Evolutionary conservation across 2,113 vertebrate genomes (phyloP).

Genomic region (Hippocampus zosterae): DNA sequence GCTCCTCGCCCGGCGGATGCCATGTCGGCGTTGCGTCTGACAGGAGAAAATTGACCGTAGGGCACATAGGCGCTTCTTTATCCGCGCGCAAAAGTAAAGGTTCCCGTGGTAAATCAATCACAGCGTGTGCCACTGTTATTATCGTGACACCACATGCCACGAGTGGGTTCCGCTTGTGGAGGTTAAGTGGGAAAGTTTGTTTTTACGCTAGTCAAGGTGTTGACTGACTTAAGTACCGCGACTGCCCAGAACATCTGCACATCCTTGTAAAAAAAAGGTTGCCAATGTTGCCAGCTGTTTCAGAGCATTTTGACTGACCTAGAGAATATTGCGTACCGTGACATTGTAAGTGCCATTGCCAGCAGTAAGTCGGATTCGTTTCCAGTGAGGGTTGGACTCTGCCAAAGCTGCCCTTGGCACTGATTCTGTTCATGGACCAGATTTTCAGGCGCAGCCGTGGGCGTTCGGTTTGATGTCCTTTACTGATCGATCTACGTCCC

Average conservation of each 20-base stretch:
- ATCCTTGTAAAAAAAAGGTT: neutral
- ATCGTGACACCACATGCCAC: neutral
- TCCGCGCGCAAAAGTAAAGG: neutral
- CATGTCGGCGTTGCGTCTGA: conserved; percentile 41
- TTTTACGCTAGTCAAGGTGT: neutral
- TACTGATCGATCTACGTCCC: too few species aligned
- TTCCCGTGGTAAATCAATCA: conserved; percentile 2
- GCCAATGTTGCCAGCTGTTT: too few species aligned
- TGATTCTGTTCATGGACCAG: too few species aligned
- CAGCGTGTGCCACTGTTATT: neutral
- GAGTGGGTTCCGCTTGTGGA: neutral
- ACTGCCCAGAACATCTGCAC: neutral
- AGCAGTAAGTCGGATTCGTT: too few species aligned
- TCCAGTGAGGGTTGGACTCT: too few species aligned
- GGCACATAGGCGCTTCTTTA: conserved; percentile 6
- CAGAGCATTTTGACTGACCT: too few species aligned
- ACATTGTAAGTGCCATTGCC: too few species aligned
- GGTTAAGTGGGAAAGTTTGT: neutral
- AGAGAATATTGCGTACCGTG: too few species aligned
- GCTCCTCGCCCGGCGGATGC: conserved; percentile 44
- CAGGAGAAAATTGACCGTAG: conserved; percentile 30
- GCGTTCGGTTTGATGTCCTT: too few species aligned
- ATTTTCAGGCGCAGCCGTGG: too few species aligned
- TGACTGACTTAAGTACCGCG: neutral
- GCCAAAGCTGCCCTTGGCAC: too few species aligned